These are phyloP conservation scores for Callithrix jacchus DNA, from an alignment of 2,113 vertebrate species.

Conservation along the genomic window DNA sequence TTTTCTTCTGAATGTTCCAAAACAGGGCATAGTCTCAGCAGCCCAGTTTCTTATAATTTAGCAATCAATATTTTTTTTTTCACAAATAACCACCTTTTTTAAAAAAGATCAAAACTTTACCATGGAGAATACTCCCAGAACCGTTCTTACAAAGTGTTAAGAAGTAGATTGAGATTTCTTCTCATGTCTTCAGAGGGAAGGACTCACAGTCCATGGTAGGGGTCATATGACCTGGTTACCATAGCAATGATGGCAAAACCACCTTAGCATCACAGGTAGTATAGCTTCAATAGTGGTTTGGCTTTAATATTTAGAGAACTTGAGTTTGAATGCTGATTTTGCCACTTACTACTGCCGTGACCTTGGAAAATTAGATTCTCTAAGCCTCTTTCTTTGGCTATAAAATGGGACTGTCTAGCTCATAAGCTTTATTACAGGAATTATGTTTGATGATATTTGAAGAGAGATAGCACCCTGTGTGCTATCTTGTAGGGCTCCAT, in stretches of 20 bases:
- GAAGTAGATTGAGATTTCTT: not conserved
- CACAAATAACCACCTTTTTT: not conserved
- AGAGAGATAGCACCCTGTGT: not conserved
- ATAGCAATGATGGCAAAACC: not conserved
- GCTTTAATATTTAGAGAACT: not conserved
- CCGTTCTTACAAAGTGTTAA: not conserved
- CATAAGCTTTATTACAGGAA: not conserved
- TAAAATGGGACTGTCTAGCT: not conserved
- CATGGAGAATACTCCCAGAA: not conserved
- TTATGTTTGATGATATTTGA: not conserved
- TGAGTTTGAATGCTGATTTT: not conserved
- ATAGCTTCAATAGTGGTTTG: not conserved
- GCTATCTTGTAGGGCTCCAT: not conserved
- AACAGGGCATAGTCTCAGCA: not conserved
- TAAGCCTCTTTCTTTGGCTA: not conserved
- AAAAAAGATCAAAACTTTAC: not conserved
- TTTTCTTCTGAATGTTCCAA: slow-evolving; percentile 1
- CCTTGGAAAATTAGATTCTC: not conserved
- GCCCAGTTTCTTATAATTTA: not conserved
- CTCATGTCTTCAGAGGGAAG: not conserved
- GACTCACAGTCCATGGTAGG: fast-evolving
- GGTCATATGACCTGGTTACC: not conserved
- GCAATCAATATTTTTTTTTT: not conserved
- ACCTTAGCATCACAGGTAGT: not conserved
- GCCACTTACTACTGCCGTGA: not conserved